phyloP scores from a whole-genome alignment of 2,888 invertebrate genomes.

The Conchocele bisecta region DNA sequence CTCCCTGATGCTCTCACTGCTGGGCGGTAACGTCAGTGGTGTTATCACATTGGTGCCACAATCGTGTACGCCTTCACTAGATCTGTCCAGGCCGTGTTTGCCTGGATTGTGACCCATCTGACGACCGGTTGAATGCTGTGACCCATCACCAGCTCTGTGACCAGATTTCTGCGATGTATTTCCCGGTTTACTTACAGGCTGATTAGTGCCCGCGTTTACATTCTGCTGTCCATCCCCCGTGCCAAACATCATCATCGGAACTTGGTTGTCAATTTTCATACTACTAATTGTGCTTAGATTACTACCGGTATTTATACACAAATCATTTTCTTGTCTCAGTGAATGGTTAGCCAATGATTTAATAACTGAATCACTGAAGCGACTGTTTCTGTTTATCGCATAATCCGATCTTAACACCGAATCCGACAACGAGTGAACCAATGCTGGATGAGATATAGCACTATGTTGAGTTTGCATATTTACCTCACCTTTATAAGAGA shows the following conservation, averaged over 20 bases:
- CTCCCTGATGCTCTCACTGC: conserved; percentile 59
- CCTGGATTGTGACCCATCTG: no score
- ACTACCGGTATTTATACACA: no score
- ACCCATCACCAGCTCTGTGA: no score
- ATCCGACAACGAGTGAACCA: conserved; percentile 41
- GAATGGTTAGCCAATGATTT: conserved; percentile 38
- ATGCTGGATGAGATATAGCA: conserved; percentile 5
- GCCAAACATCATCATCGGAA: conserved; percentile 31
- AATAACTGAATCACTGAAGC: conserved; percentile 42
- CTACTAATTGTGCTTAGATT: no score
- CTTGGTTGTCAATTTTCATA: background rate
- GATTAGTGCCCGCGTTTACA: background rate
- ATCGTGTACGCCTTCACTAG: no score
- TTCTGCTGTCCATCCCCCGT: conserved; percentile 30
- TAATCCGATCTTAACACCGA: conserved; percentile 28
- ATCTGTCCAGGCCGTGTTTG: no score
- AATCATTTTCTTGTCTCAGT: conserved; percentile 1
- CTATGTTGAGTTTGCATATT: no score
- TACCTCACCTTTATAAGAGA: no score
- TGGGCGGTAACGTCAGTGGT: conserved; percentile 65
- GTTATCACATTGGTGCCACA: conserved; percentile 61
- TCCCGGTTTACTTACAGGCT: no score
- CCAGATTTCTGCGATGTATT: no score
- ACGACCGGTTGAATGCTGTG: no score
- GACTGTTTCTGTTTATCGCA: conserved; percentile 39